Evolutionary conservation across 2,888 invertebrate species (phyloP), one percentile per base, ranked within the genome.

Genomic region (Sylvicola cinctus): DNA sequence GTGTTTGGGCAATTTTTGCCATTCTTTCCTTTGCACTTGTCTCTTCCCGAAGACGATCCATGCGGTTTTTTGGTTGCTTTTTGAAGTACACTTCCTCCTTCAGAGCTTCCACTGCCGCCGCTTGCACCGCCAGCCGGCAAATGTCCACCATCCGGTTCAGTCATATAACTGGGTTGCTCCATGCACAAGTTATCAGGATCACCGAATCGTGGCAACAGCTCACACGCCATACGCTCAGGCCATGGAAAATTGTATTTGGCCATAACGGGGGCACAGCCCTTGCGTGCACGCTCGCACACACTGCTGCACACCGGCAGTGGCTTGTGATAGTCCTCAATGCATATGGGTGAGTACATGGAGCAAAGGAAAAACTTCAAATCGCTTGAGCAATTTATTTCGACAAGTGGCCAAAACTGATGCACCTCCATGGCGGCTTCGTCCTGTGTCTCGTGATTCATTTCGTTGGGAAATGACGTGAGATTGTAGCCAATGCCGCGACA

Each of bases 391-490:
- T 88, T 83, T 50, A 96, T 95, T 61, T 95, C 90, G 4, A 98
- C 95, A 37, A 98, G 66, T 1, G 96, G 96, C 85, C 88, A 95
- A 60, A 95, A 98, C 58, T 98, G 95, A 58, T 96, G 93, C 27
- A 90, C 91, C 60, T 87, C 87, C 31, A 96, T 62, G 0, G 95
- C 96, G 3, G 96, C 96, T 60, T 98, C 96, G 42, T 96, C 95
- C 57, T 96, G 96, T 23, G 80, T 85, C 54, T 93, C 91, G 56
- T 98, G 95, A 55, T 93, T 90, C 52, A 95, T 72, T 52, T 87
- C 83, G 62, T 98, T 98, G 32, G 96, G 96, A 77, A 95, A 93
- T 39, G 83, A 74, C 14, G 93, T 95, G 54, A 76, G 67, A 58
- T 95, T 95, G 66, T 95, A 95, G 8, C 90, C 91, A 54, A 95